Percentiles rank a stretch among this genome's conserved stretches.
Evolutionary conservation across 1,140 invertebrate genomes (phyloP).

Genomic region (Ceratosolen fusciceps): DNA sequence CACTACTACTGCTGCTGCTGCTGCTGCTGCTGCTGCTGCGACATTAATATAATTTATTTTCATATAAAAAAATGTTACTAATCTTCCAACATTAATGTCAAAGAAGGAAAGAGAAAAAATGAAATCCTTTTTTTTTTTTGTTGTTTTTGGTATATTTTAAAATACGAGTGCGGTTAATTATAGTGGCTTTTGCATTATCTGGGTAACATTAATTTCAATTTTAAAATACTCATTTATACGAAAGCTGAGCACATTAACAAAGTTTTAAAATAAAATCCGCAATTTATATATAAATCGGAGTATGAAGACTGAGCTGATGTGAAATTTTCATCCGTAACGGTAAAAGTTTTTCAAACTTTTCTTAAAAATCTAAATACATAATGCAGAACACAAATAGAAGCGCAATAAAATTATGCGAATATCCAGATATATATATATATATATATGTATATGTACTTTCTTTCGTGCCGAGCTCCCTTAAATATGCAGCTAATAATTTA

Average conservation of each 20-base stretch:
- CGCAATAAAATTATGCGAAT: neutral
- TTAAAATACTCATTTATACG: neutral
- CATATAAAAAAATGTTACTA: neutral
- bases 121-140: neutral
- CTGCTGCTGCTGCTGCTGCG: too few species aligned
- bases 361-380: constrained; percentile 1
- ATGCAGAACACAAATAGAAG: neutral
- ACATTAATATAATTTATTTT: too few species aligned
- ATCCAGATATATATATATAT: neutral
- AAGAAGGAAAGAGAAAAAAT: neutral
- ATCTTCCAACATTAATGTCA: neutral
- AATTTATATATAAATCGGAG: neutral
- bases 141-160: neutral
- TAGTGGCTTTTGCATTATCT: neutral
- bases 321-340: neutral
- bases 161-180: neutral
- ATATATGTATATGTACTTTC: too few species aligned
- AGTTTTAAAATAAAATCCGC: neutral
- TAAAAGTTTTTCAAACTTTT: neutral
- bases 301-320: neutral
- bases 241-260: neutral
- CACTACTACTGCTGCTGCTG: too few species aligned
- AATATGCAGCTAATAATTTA: too few species aligned
- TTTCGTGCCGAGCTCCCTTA: too few species aligned
- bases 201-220: neutral